phyloP scores from a whole-genome alignment of 2,113 vertebrate genomes.

The Nanger granti region DNA sequence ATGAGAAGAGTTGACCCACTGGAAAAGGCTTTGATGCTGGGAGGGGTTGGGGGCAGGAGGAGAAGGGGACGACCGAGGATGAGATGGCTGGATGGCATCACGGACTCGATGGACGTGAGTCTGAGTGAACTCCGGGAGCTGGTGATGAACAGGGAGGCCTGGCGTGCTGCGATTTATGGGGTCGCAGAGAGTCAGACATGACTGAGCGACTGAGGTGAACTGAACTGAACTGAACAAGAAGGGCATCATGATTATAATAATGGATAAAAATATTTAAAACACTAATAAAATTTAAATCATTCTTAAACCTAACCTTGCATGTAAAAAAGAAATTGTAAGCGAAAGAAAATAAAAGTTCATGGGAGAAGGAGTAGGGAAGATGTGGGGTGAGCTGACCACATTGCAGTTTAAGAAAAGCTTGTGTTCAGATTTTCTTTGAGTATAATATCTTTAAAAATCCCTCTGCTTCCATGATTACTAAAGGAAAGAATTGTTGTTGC shows the following conservation, averaged over 20 bases:
- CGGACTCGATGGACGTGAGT: too few species aligned
- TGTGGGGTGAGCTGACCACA: neutral
- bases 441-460: neutral
- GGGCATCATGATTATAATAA: neutral
- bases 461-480: neutral
- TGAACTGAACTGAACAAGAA: neutral
- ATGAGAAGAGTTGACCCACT: too few species aligned
- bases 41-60: too few species aligned
- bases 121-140: too few species aligned
- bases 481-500: neutral
- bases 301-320: conserved; percentile 6
- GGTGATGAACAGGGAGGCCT: too few species aligned
- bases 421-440: neutral
- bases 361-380: neutral
- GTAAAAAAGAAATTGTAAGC: neutral
- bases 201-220: too few species aligned
- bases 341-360: neutral
- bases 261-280: neutral
- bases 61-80: too few species aligned
- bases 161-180: too few species aligned
- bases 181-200: accelerated
- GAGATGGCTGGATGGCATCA: too few species aligned
- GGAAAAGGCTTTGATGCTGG: too few species aligned
- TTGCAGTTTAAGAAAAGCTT: neutral
- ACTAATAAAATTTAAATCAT: neutral